Evolutionary conservation across 2,113 vertebrate genomes (phyloP), one percentile per base, ranked within the genome.

Genomic region (Lagopus muta): DNA sequence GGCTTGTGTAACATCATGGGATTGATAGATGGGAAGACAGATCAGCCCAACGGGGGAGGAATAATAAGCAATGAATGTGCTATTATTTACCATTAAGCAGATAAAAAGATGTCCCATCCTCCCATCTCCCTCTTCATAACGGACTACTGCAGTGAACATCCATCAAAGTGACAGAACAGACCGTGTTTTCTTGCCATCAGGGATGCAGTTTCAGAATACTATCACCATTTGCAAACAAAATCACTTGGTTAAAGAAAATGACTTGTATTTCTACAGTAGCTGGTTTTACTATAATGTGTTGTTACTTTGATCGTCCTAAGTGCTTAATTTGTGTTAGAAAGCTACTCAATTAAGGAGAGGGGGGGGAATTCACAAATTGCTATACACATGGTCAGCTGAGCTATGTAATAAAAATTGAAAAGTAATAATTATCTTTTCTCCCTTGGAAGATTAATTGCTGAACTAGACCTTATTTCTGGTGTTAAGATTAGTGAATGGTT

Each of bases 81-180:
- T 1, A 0, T 42, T 72, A 25, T 32, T 82, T 47, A 61, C 34
- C 22, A 11, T 80, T 24, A 36, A 34, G 45, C 40, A 77, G 36
- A 40, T 62, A n/a, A 47, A 85, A 73, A 21, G n/a, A 18, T 7
- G 30, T 47, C 2, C 2, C 24, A 34, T 57, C 38, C 32, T 64
- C 61, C 61, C 6, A 2, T 43, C 27, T 42, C 42, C 21, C 4
- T 1, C 14, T 67, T 52, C 13, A 2, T 69, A 66, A 12, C 0
- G 1, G 64, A 13, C 32, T 32, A 4, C 48, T 72, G 58, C 57
- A 3, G 0, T 8, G 32, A 30, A 27, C n/a, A 74, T 71, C 75
- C 22, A 28, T 72, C 67, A 72, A 4, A 34, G 32, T 52, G 85
- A 77, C 82, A 72, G 38, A 28, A 2, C 47, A 88, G 52, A n/a